These are phyloP conservation scores for Idaea straminata DNA, from an alignment of 2,888 invertebrate species.

Conservation along the genomic window DNA sequence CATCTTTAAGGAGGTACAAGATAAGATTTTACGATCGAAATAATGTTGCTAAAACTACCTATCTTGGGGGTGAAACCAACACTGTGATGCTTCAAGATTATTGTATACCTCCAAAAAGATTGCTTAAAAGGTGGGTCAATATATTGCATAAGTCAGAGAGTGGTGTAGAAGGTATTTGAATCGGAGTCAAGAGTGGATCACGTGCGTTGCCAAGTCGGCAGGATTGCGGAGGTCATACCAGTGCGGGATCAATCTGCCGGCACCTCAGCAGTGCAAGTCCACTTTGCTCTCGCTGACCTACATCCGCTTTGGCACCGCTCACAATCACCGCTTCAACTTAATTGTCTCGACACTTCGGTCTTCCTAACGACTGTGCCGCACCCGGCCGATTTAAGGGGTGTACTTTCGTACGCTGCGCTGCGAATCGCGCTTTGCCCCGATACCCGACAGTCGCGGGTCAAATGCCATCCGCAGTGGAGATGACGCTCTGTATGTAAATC, in stretches of 20 bases:
- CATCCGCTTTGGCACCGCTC: conserved; percentile 78
- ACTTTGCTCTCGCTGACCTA: conserved; percentile 74
- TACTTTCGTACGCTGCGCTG: conserved; percentile 44
- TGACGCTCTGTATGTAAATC: conserved; percentile 63
- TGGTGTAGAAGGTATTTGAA: conserved; percentile 35
- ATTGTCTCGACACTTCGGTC: conserved; percentile 78
- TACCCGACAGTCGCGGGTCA: conserved; percentile 44
- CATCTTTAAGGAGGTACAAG: conserved; percentile 59
- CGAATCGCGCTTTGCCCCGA: conserved; percentile 26
- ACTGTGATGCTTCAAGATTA: conserved; percentile 5
- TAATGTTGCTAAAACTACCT: conserved; percentile 47
- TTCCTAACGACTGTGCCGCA: conserved; percentile 77
- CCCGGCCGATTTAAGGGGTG: conserved; percentile 74
- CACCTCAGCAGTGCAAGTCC: conserved; percentile 68
- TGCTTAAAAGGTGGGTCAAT: conserved; percentile 17
- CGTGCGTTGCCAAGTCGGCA: conserved; percentile 56
- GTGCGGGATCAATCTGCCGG: conserved; percentile 51
- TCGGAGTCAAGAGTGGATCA: conserved; percentile 34
- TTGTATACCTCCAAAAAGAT: conserved; percentile 8
- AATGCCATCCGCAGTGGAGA: conserved; percentile 56
- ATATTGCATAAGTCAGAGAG: conserved; percentile 25
- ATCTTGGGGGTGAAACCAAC: conserved; percentile 25
- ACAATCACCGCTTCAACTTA: conserved; percentile 80
- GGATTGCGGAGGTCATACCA: conserved; percentile 54
- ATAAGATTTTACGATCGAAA: conserved; percentile 65